Evolutionary conservation across 2,888 invertebrate species (phyloP).

Genomic region (Drosophila nr. perissopoda): DNA sequence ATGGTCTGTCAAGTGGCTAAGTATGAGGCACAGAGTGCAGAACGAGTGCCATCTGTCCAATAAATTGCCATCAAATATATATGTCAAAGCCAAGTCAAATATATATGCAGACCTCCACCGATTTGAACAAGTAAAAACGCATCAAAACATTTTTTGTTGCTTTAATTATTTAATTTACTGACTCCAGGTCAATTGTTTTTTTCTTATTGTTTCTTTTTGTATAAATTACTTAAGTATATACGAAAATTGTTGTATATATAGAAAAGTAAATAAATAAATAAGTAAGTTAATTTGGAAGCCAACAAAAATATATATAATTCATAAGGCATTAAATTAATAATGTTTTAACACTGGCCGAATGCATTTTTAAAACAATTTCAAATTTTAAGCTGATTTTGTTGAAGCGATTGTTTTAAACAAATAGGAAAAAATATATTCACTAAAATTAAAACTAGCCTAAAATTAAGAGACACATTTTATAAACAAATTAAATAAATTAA

Average conservation of each 20-base stretch:
- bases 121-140: neutral
- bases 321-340: neutral
- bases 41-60: constrained; percentile 13
- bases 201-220: neutral
- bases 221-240: neutral
- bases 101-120: neutral
- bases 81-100: constrained; percentile 1
- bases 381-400: too few relatives aligned
- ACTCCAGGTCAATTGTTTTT: neutral
- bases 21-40: constrained; percentile 1
- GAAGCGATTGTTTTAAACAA: too few relatives aligned
- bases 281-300: neutral
- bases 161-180: neutral
- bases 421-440: neutral
- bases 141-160: neutral
- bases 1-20: constrained; percentile 47
- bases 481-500: neutral
- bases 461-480: neutral
- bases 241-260: neutral
- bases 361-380: neutral
- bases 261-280: neutral
- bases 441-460: neutral
- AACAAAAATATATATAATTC: neutral
- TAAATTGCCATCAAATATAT: constrained; percentile 3
- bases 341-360: neutral